Conservation (phyloP, 2,888 invertebrate species). For the Aphidoletes aphidimyza region DNA sequence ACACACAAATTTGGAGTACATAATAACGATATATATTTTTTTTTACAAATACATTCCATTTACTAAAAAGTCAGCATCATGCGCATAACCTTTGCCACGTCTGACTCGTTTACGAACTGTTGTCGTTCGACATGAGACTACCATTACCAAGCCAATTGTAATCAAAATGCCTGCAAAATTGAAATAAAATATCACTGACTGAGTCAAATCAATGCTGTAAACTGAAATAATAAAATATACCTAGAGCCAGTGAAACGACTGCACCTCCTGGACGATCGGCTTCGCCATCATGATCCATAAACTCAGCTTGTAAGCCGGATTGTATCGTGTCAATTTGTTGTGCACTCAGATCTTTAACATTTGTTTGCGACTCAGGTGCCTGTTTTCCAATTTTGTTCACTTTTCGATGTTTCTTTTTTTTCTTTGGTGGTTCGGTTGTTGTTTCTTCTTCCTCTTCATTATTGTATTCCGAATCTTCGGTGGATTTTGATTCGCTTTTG, state of each 20-base stretch:
- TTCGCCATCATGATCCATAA: constrained; percentile 72
- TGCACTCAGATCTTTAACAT: neutral
- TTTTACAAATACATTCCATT: constrained; percentile 96
- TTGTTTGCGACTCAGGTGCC: constrained; percentile 58
- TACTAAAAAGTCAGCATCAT: constrained; percentile 96
- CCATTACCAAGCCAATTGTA: constrained; percentile 81
- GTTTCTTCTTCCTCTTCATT: constrained; percentile 60
- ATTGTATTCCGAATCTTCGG: constrained; percentile 57
- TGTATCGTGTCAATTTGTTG: constrained; percentile 62
- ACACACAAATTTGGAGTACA: too few species aligned
- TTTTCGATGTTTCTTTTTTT: constrained; percentile 57
- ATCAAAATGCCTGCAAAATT: constrained; percentile 75
- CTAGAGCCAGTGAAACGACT: constrained; percentile 80
- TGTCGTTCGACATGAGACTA: constrained; percentile 85
- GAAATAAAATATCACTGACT: constrained; percentile 16
- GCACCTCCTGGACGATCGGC: constrained; percentile 82
- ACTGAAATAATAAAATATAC: too few species aligned
- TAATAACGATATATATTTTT: too few species aligned
- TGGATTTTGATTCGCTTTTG: neutral
- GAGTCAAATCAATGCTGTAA: too few species aligned
- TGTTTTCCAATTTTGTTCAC: constrained; percentile 58
- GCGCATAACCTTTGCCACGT: constrained; percentile 83
- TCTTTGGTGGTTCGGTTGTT: constrained; percentile 61
- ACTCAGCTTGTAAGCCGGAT: constrained; percentile 65
- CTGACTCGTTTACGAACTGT: constrained; percentile 78